Evolutionary conservation across 2,888 invertebrate species (phyloP), one percentile per base, ranked within the genome.

Genomic region (Cosmopolites sordidus): DNA sequence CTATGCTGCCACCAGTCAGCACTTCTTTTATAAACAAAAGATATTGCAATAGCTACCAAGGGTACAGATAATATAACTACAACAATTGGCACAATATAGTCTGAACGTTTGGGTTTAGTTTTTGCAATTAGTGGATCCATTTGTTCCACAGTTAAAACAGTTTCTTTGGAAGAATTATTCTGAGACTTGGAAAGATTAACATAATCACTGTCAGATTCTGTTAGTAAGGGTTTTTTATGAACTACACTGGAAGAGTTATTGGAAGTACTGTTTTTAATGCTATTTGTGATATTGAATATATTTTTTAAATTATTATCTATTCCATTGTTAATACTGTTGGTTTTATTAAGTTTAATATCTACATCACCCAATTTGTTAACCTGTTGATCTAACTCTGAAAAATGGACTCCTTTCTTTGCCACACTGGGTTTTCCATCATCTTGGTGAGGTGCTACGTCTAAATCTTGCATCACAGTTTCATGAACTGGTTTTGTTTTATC

Each of bases 1-100:
- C 91, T 79, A 60, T 90, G 87, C 63, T 86, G 84, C 89, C 91
- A 91, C 69, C 88, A 88, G 68, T 91, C 90, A 62, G 83, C 78
- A n/a, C 89, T 84, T 60, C 83, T 77, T 61, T 83, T 83, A 53
- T 86, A 78, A 16, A 83, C 76, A 70, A 86, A 78, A 53, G 84
- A 83, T 14, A 84, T 79, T 43, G 86, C 75, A 41, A 85, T 78
- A 33, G 84, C 82, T 61, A 89, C 82, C 69, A 89, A 77, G 5
- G 90, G 89, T 44, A 90, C 80, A 18, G 86, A 83, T 58, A 89
- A 75, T 68, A 89, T 82, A 27, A 86, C 81, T 29, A 84, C 83
- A 43, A 89, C 82, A 62, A 89, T 78, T 40, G 89, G 88, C 69
- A 89, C 80, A 53, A 89, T 79, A 74, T 86, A 86, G 59, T 83